Evolutionary conservation across 2,888 invertebrate species (phyloP).

Genomic region (Anorthoa munda): DNA sequence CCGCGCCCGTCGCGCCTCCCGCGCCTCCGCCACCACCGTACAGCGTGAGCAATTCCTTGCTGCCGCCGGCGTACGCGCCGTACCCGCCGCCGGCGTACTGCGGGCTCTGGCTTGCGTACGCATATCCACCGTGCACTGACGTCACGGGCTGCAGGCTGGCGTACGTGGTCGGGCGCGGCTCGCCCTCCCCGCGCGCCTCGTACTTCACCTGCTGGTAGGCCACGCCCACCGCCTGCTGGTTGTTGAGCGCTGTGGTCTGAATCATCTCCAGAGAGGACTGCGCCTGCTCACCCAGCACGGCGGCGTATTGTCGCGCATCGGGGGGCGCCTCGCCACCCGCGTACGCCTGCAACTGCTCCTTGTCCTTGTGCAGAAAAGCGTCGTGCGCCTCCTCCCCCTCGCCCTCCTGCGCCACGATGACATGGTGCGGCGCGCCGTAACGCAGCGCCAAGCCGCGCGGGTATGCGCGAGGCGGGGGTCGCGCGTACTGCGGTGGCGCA

Average conservation of each 20-base stretch:
- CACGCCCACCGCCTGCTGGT: constrained; percentile 85
- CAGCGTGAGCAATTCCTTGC: constrained; percentile 78
- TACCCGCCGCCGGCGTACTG: constrained; percentile 76
- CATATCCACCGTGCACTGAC: constrained; percentile 85
- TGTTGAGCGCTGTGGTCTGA: constrained; percentile 81
- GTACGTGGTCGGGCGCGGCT: constrained; percentile 88
- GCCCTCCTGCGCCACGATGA: constrained; percentile 80
- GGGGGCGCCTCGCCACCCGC: constrained; percentile 64
- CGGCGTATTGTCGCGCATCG: constrained; percentile 80
- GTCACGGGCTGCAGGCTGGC: constrained; percentile 93
- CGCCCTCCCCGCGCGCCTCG: constrained; percentile 84
- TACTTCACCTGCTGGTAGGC: constrained; percentile 88
- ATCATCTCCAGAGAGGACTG: constrained; percentile 83
- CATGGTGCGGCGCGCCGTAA: constrained; percentile 83
- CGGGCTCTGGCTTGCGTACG: constrained; percentile 82
- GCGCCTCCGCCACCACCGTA: constrained; percentile 78
- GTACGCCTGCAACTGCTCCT: constrained; percentile 77
- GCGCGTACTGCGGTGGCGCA: constrained; percentile 72
- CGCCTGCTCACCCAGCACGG: constrained; percentile 77
- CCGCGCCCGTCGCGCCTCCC: constrained; percentile 69
- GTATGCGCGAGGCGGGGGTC: constrained; percentile 72
- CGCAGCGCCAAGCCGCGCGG: constrained; percentile 79
- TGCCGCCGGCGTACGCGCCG: constrained; percentile 71
- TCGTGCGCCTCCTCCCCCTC: constrained; percentile 80
- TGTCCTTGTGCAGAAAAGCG: constrained; percentile 81